phyloP scores from a whole-genome alignment of 2,888 invertebrate genomes.

The Ormyrus labotus region DNA sequence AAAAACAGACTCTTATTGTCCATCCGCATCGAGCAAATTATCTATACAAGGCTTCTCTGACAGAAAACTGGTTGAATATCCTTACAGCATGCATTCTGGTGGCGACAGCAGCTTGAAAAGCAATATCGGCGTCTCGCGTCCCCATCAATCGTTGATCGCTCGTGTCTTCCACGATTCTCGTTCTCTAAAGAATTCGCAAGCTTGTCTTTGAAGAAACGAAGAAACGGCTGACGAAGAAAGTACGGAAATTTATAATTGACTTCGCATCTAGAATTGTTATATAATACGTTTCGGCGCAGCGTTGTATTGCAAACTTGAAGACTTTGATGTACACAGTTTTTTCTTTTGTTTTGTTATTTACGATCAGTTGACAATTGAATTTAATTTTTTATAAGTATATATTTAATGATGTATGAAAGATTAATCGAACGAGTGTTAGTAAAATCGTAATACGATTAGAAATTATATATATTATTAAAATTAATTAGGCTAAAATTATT shows the following conservation, averaged over 20 bases:
- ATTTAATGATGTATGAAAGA: conserved; percentile 15
- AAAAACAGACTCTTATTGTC: background rate
- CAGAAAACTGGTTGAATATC: conserved; percentile 23
- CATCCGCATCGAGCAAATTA: background rate
- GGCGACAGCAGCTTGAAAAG: conserved; percentile 37
- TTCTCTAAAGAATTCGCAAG: conserved; percentile 24
- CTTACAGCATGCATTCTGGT: conserved; percentile 34
- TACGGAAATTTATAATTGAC: conserved; percentile 21
- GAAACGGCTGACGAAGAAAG: conserved; percentile 51
- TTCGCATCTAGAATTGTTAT: background rate
- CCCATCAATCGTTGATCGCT: conserved; percentile 1
- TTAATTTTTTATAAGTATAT: background rate
- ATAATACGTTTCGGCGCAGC: conserved; percentile 2
- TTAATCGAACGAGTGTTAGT: conserved; percentile 12
- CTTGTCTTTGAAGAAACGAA: conserved; percentile 32
- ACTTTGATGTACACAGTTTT: background rate
- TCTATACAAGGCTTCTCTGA: conserved; percentile 23
- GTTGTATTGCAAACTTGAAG: background rate
- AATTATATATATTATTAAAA: conserved; percentile 15
- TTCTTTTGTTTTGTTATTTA: background rate
- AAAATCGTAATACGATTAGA: conserved; percentile 1
- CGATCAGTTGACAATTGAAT: background rate
- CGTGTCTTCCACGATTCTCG: background rate
- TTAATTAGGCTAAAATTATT: conserved; percentile 7
- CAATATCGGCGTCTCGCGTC: conserved; percentile 4